Evolutionary conservation across 2,888 invertebrate genomes (phyloP), one percentile per base, ranked within the genome.

Genomic region (Himalopsyche tibetana): DNA sequence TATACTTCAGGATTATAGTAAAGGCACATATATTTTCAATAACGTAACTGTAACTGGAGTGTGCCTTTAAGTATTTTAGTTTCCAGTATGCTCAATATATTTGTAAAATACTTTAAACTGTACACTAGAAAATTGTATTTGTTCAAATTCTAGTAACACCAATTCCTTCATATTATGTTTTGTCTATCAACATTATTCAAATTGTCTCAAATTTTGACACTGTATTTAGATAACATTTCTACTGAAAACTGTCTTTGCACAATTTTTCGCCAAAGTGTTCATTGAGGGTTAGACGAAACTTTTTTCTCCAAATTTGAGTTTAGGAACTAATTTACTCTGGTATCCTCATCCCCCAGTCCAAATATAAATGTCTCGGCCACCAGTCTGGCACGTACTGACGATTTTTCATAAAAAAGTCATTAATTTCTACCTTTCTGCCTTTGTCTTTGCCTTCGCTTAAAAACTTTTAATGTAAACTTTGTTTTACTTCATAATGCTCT

Each of bases 331-430:
- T 87, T 87, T 85, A 56, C 88, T 85, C 82, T 36, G 28, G 40
- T 55, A 38, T 82, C 63, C 79, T 36, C 38, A 63, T 9, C 40
- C 74, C 69, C 74, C 28, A 38, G 69, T 84, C 74, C 82, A 85
- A 85, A 82, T 80, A 74, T 80, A 56, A 45, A 80, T 82, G 55
- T 86, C 86, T 40, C 83, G 45, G 82, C 55, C 79, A n/a, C 69
- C 86, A 63, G 69, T 80, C 81, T 63, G 63, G 86, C 88, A 88
- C 88, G 88, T 84, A 84, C 86, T 80, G 85, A 83, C 88, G 87
- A 88, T 88, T 88, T 87, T 88, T 88, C 88, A 88, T 88, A 88
- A 88, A 88, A 87, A 88, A 88, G 88, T 88, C 88, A 87, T 88
- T 88, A 88, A 87, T 88, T 87, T 85, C 83, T 85, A 86, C 88